These are phyloP conservation scores for Halichoerus grypus DNA, from an alignment of 2,113 vertebrate genomes.

Conservation along the genomic window DNA sequence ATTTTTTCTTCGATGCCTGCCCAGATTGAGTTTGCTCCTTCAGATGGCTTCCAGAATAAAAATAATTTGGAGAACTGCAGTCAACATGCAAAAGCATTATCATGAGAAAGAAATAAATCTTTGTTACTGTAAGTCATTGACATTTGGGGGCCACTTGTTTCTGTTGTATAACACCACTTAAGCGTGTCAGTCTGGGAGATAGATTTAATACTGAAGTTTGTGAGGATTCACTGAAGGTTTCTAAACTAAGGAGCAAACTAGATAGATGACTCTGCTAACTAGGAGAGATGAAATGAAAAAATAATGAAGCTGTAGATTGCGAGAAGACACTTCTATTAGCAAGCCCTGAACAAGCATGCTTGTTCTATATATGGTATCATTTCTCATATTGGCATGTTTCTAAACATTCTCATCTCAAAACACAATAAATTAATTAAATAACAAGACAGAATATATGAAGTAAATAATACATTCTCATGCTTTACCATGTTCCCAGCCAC, in stretches of 20 bases:
- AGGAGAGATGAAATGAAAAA: not conserved
- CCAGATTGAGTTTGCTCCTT: not conserved
- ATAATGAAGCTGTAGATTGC: not conserved
- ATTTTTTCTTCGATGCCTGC: not conserved
- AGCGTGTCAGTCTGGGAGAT: not conserved
- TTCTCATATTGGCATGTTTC: not conserved
- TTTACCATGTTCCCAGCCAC: not conserved
- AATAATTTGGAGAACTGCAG: not conserved
- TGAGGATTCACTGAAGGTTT: not conserved
- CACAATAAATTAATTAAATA: not conserved
- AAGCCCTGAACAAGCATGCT: not conserved
- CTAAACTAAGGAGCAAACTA: not conserved
- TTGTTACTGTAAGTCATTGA: not conserved
- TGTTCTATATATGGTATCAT: not conserved
- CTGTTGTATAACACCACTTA: not conserved
- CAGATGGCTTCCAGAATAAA: not conserved
- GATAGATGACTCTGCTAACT: not conserved
- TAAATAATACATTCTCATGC: not conserved
- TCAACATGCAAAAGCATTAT: not conserved
- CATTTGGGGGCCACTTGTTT: not conserved
- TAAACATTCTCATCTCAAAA: not conserved
- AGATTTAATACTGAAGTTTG: not conserved
- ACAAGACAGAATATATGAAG: not conserved
- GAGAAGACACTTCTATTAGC: not conserved
- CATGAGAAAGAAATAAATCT: not conserved